Evolutionary conservation across 2,888 invertebrate species (phyloP), one percentile per base, ranked within the genome.

Genomic region (Caradrina clavipalpis): DNA sequence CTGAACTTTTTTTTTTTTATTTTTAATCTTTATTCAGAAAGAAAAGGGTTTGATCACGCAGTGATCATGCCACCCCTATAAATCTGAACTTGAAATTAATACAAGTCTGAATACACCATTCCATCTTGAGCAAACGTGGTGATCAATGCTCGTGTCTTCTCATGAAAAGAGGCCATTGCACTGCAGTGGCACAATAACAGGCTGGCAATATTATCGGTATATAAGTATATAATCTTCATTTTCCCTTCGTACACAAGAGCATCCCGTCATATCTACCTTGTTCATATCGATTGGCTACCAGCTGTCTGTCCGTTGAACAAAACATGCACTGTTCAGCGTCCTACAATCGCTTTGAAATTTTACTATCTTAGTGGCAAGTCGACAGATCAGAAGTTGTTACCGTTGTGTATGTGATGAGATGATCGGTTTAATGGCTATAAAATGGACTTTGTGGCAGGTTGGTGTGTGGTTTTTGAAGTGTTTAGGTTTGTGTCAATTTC

Each of bases 291-390:
- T 74, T 74, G 35, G 47, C 69, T n/a, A 26, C 55, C 45, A 63
- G 49, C 55, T 65, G 74, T 78, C 74, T 56, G 26, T 78, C 74
- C 50, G 49, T 73, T 31, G 19, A 22, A 26, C 50, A n/a, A 22
- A 79, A 76, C 75, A 73, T 74, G 69, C 70, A 74, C 73, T 73
- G 74, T 63, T 73, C 60, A 59, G 53, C 67, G 54, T 77, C 58
- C 49, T 31, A 62, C 61, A 65, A 78, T 65, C 22, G 58, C 69
- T 81, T 81, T 78, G 73, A 65, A 73, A 76, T 67, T 64, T 73
- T 64, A 78, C 76, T 67, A 62, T 63, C 62, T 70, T 55, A 1
- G 56, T 62, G 42, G 21, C 54, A 31, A 58, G 60, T 64, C 39
- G 71, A 63, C 65, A 63, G 73, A 76, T 76, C 73, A 69, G 68